Percentiles rank a stretch among this genome's conserved stretches.
Evolutionary conservation across 2,888 invertebrate species (phyloP).

Genomic region (Baronia brevicornis): DNA sequence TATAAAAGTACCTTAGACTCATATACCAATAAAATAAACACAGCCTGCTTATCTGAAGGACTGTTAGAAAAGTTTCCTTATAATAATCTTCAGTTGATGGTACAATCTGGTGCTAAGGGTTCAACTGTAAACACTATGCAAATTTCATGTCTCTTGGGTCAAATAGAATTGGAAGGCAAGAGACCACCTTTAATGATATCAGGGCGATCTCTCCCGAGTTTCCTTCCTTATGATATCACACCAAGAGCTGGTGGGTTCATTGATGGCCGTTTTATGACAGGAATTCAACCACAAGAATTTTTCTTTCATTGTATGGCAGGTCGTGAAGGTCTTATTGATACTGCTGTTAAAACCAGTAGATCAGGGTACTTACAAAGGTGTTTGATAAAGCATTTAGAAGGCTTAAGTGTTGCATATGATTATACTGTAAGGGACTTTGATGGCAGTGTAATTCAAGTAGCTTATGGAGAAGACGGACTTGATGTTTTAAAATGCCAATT

Average conservation of each 20-base stretch:
- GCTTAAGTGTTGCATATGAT: constrained; percentile 94
- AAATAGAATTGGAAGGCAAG: constrained; percentile 98
- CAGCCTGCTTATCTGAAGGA: constrained; percentile 88
- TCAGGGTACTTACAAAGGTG: constrained; percentile 98
- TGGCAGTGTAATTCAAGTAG: constrained; percentile 92
- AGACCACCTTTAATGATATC: constrained; percentile 96
- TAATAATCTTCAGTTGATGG: constrained; percentile 99
- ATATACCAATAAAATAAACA: constrained; percentile 93
- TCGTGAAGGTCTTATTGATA: constrained; percentile 98
- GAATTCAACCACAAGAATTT: constrained; percentile 98
- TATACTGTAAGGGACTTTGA: constrained; percentile 97
- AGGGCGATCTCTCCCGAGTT: constrained; percentile 94
- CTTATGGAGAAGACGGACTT: constrained; percentile 95
- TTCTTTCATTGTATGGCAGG: constrained; percentile 99
- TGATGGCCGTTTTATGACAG: constrained; percentile 97
- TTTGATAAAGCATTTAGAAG: constrained; percentile 98
- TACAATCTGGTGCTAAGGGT: constrained; percentile 99
- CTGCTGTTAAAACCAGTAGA: constrained; percentile 98
- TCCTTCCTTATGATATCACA: constrained; percentile 88
- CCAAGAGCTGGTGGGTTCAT: constrained; percentile 98
- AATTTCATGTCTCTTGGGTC: constrained; percentile 97
- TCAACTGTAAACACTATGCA: constrained; percentile 98
- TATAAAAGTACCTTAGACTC: constrained; percentile 88
- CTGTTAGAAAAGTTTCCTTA: constrained; percentile 91
- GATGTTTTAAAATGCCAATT: constrained; percentile 93